Evolutionary conservation across 2,113 vertebrate species (phyloP), one percentile per base, ranked within the genome.

Genomic region (Prionailurus bengalensis): DNA sequence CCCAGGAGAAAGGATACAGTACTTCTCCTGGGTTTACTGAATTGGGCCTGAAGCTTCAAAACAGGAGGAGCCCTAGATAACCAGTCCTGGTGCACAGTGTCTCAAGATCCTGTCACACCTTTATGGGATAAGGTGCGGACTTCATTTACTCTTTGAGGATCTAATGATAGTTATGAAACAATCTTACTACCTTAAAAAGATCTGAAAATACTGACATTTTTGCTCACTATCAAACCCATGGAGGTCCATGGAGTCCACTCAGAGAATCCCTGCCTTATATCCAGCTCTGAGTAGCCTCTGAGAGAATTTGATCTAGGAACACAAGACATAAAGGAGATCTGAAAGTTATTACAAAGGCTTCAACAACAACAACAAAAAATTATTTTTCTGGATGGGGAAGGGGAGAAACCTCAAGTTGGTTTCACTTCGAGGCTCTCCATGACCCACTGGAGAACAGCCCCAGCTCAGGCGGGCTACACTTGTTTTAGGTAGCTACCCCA

Each of bases 401-500:
- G 33, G 0, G 23, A 7, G 15, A 4, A 14, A 23, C 11, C 68
- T 63, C 7, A 80, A 11, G 4, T 15, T 8, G 39, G 6, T 48
- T 91, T 23, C 74, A 42, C 12, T 12, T 0, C 14, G 71, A 55
- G 8, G 19, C 12, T 31, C 80, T 48, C 12, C 2, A n/a, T 4
- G 45, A 42, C 17, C n/a, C 33, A 2, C 31, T 0, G 0, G 84
- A 58, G 7, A 19, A 8, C 11, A 71, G 27, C 58, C n/a, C 13
- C 4, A 45, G 39, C 31, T 7, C 76, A 25, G 48, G 27, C 8
- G 19, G 33, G 17, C 48, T 39, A 8, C 2, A n/a, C 12, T 33
- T 36, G 61, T n/a, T 33, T 23, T 78, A 1, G 21, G 14, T 7
- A 21, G 29, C 4, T 4, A 2, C 39, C 36, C 53, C 0, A 3